Evolutionary conservation across 2,888 invertebrate genomes (phyloP), one percentile per base, ranked within the genome.

Genomic region (Aphrophora alni): DNA sequence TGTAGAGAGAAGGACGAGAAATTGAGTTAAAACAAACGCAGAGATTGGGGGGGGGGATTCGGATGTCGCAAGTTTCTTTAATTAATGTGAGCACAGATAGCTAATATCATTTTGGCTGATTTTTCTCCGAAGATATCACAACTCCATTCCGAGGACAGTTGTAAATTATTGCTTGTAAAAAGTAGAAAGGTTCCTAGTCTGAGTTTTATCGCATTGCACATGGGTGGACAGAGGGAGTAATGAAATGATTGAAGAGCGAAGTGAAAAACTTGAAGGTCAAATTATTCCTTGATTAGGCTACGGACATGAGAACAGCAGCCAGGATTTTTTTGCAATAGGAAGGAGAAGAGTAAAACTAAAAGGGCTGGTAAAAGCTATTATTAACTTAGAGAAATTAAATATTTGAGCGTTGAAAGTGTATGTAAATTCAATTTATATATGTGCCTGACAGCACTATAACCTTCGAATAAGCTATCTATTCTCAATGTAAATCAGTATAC

Each of bases 21-120:
- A 80, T 80, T 80, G 77, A 80, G 80, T 80, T 77, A 77, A 25
- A 77, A 77, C 72, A 71, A 73, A 68, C 74, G 28, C 51, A 21
- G 68, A 28, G 38, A 28, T 33, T 1, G 17, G 25, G 27, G 38
- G 33, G 33, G 24, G 38, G 25, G 25, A 17, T 21, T 24, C 38
- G 68, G 77, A 77, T 44, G 80, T 80, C 80, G 77, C 71, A 72
- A 75, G 74, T 80, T 77, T 80, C 28, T 38, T 68, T 80, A 75
- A 80, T 80, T 80, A 80, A 80, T 77, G 77, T 51, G 77, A 25
- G 27, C 80, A n/a, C 71, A 80, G 80, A 80, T 80, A 80, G 80
- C 80, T 71, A 75, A 80, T 80, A 70, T 77, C 68, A 69, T 77
- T 75, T 76, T 38, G 51, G 80, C 59, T 77, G 80, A 80, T 80